Conservation (phyloP, 2,797 vertebrate species). For the Anabacerthia variegaticeps region DNA sequence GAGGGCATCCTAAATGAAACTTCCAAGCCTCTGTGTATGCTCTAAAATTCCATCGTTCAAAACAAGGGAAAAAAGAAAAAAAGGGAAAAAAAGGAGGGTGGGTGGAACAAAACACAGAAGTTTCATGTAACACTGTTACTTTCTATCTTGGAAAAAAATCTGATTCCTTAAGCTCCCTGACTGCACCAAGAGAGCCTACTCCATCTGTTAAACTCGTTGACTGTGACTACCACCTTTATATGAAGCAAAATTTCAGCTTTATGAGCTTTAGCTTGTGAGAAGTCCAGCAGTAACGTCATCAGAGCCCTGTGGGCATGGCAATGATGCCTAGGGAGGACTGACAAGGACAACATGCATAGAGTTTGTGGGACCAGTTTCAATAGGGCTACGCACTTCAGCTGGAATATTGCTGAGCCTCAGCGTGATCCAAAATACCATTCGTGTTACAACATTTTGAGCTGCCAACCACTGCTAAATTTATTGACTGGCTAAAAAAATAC, state of each 20-base stretch:
- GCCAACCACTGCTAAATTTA: constrained; percentile 44
- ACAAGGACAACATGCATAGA: not conserved
- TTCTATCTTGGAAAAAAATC: not conserved
- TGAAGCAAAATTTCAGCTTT: constrained; percentile 5
- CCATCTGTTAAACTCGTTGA: constrained; percentile 51
- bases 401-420: constrained; percentile 7
- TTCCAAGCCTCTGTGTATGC: not conserved
- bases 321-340: not conserved
- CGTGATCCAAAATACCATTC: constrained; percentile 33
- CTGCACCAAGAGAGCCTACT: not conserved
- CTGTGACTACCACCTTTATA: not conserved
- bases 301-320: not conserved
- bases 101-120: not conserved
- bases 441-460: constrained; percentile 6
- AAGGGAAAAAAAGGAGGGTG: no score
- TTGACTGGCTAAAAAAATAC: constrained; percentile 30
- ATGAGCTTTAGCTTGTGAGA: constrained; percentile 8
- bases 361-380: not conserved
- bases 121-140: not conserved
- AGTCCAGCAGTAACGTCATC: constrained; percentile 28
- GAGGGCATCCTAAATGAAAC: not conserved
- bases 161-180: not conserved
- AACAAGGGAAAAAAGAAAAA: not conserved
- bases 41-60: not conserved
- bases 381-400: not conserved